These are phyloP conservation scores for Timandra comae DNA, from an alignment of 2,888 invertebrate genomes.

Conservation along the genomic window DNA sequence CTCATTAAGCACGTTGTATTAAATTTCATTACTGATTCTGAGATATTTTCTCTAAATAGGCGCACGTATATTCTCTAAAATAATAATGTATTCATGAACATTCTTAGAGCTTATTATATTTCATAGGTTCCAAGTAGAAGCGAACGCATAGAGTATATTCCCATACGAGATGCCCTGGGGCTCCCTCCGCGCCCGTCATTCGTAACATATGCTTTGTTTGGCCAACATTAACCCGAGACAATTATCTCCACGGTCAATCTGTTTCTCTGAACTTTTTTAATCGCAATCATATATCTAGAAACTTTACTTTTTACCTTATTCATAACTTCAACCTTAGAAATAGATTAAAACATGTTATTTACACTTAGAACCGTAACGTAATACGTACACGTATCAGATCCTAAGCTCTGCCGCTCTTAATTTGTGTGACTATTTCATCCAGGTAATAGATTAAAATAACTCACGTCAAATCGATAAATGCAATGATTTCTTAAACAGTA, in stretches of 20 bases:
- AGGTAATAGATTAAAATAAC: background rate
- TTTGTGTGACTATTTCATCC: background rate
- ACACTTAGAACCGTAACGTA: too few relatives aligned
- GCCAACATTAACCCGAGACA: conserved; percentile 53
- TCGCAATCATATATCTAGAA: conserved; percentile 25
- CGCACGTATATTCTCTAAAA: conserved; percentile 9
- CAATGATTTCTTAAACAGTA: conserved; percentile 8
- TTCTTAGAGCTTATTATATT: conserved; percentile 20
- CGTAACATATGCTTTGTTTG: conserved; percentile 61
- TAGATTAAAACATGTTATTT: too few relatives aligned
- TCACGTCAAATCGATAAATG: conserved; percentile 2
- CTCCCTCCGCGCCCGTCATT: conserved; percentile 48
- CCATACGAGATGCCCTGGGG: conserved; percentile 55
- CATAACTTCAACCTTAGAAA: too few relatives aligned
- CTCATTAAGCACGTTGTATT: too few relatives aligned
- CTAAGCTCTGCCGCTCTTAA: too few relatives aligned
- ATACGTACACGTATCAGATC: too few relatives aligned
- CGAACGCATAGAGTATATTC: conserved; percentile 34
- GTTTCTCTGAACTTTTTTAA: conserved; percentile 39
- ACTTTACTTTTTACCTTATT: conserved; percentile 5
- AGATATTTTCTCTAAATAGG: too few relatives aligned
- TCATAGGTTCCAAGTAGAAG: conserved; percentile 20
- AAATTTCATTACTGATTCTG: too few relatives aligned
- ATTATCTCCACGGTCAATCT: conserved; percentile 62
- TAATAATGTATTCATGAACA: conserved; percentile 8